A percentile compares a stretch with the other conserved stretches of the same genome.
These are phyloP conservation scores for Gopherus evgoodei DNA, from an alignment of 2,113 vertebrate species.

Conservation along the genomic window DNA sequence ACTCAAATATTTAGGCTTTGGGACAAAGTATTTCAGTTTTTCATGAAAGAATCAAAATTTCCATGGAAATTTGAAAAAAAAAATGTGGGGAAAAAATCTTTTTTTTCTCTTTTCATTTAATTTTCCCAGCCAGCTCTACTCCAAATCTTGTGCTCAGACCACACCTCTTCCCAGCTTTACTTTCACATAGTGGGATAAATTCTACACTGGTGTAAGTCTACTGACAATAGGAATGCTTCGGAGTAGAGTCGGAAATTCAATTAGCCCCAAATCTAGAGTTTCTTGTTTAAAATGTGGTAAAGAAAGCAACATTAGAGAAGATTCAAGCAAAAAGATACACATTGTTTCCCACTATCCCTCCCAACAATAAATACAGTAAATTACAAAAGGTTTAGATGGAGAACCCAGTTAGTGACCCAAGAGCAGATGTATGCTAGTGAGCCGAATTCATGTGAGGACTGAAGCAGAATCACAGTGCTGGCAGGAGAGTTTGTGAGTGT, in stretches of 20 bases:
- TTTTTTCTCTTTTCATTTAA: neutral
- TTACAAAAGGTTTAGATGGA: conserved; percentile 2
- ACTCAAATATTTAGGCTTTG: neutral
- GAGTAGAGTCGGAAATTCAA: neutral
- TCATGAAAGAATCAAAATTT: neutral
- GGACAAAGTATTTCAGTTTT: neutral
- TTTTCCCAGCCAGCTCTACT: neutral
- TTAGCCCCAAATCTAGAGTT: neutral
- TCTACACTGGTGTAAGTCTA: neutral
- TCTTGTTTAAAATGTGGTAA: neutral
- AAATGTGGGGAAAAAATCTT: no score
- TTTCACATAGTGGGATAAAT: neutral
- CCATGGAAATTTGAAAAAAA: neutral
- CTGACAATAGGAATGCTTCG: neutral
- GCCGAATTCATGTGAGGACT: conserved; percentile 22
- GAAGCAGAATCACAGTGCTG: conserved; percentile 9
- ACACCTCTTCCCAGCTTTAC: neutral
- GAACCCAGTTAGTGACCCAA: neutral
- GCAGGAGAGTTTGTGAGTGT: neutral
- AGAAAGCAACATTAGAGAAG: neutral
- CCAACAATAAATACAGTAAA: neutral
- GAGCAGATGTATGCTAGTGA: neutral
- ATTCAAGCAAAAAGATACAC: neutral
- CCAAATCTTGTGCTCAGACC: neutral
- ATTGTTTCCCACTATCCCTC: neutral